Percentiles rank a stretch among this genome's conserved stretches.
Evolutionary conservation across 2,113 vertebrate genomes (phyloP).

Genomic region (Oreotrochilus melanogaster): DNA sequence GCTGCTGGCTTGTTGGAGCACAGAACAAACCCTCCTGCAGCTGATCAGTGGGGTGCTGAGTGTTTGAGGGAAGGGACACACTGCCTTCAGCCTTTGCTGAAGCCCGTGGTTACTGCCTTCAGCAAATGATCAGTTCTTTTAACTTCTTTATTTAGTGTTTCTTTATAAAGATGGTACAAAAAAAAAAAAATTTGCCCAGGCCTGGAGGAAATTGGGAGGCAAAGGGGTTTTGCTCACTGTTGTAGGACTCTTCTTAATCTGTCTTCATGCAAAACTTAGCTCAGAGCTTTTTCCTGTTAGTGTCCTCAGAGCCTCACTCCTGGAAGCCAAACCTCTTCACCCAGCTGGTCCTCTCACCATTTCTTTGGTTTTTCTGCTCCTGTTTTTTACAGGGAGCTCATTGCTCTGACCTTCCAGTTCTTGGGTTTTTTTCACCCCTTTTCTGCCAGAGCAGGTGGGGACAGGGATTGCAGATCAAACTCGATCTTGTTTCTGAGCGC

Average conservation of each 20-base stretch:
- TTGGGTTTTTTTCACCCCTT: background rate
- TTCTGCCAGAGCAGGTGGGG: background rate
- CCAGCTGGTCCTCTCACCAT: background rate
- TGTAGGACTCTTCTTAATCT: background rate
- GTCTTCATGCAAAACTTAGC: background rate
- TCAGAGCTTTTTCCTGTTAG: background rate
- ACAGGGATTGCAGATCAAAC: fast-evolving
- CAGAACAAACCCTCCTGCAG: background rate
- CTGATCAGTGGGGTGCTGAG: background rate
- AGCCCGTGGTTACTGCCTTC: background rate
- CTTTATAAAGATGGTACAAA: background rate
- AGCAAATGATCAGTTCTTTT: background rate
- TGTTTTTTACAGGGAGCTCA: background rate
- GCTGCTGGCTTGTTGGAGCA: background rate
- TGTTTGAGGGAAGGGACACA: background rate
- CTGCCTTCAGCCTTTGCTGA: background rate
- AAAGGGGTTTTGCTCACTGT: background rate
- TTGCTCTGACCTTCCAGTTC: background rate
- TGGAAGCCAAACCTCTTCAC: background rate
- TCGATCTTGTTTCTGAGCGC: fast-evolving
- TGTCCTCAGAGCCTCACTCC: fast-evolving
- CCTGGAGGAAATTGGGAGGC: background rate
- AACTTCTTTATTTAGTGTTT: background rate
- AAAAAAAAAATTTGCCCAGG: background rate
- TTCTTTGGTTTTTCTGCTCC: background rate